These are phyloP conservation scores for Meteorus colon DNA, from an alignment of 2,888 invertebrate species.

Conservation along the genomic window DNA sequence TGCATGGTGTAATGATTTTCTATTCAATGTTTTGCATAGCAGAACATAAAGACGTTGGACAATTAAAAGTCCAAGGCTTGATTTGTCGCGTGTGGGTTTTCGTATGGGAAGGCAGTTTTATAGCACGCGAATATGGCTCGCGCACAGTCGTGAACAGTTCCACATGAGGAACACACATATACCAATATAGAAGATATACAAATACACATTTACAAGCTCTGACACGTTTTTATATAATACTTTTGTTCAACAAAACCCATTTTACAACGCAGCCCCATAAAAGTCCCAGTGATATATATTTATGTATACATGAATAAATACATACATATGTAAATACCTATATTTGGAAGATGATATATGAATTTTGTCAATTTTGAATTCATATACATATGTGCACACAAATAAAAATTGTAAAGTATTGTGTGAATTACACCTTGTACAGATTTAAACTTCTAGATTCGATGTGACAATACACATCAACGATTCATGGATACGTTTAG, in stretches of 20 bases:
- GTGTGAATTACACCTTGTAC: no score
- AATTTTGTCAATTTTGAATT: background rate
- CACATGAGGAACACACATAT: background rate
- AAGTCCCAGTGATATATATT: constrained; percentile 7
- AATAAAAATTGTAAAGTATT: background rate
- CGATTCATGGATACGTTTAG: no score
- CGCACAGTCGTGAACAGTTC: constrained; percentile 8
- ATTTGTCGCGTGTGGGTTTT: constrained; percentile 35
- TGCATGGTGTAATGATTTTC: background rate
- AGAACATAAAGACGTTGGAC: constrained; percentile 7
- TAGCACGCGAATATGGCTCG: constrained; percentile 2
- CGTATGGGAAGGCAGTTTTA: constrained; percentile 1
- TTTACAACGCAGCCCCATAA: background rate
- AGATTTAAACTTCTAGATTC: no score
- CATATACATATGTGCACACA: background rate
- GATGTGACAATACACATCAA: no score
- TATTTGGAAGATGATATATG: background rate
- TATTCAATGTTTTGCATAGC: constrained; percentile 11
- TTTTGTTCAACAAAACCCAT: constrained; percentile 13
- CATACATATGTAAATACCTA: background rate
- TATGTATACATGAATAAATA: background rate
- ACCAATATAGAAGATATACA: background rate
- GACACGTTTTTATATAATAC: background rate
- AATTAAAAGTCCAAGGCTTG: constrained; percentile 39
- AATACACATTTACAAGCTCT: background rate